Evolutionary conservation across 35 echinoderm and acorn worm species (phyloP).

Genomic region (Heliocidaris erythrogramma): DNA sequence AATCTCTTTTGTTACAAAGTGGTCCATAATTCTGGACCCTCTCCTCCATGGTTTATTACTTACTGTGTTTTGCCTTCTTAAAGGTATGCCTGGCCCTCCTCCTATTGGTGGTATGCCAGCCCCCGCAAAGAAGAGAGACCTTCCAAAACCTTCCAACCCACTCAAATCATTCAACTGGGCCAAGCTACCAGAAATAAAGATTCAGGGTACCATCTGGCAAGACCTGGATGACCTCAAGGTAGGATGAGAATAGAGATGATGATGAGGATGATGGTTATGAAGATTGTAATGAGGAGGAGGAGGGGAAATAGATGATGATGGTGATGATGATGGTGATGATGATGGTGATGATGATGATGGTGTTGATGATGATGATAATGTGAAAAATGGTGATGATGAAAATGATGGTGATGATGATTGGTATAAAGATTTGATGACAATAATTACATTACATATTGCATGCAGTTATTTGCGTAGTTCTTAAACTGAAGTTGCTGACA

Average conservation of each 20-base stretch:
- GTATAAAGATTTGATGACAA: too few relatives aligned
- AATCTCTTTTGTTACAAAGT: too few relatives aligned
- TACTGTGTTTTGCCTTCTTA: too few relatives aligned
- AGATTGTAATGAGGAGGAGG: neutral
- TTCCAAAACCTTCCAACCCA: slow-evolving; percentile 97
- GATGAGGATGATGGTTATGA: slow-evolving; percentile 27
- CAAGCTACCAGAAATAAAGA: slow-evolving; percentile 72
- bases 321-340: neutral
- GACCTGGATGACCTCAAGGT: slow-evolving; percentile 94
- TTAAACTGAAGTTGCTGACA: too few relatives aligned
- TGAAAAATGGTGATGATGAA: too few relatives aligned
- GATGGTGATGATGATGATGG: too few relatives aligned
- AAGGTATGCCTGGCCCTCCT: neutral
- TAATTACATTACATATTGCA: too few relatives aligned
- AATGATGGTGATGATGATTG: too few relatives aligned
- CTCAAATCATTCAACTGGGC: slow-evolving; percentile 99
- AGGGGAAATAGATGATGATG: neutral
- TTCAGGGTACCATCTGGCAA: slow-evolving; percentile 84
- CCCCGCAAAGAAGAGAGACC: slow-evolving; percentile 58
- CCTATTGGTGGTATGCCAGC: slow-evolving; percentile 28
- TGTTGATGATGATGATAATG: too few relatives aligned
- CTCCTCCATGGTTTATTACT: neutral
- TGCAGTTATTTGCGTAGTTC: too few relatives aligned
- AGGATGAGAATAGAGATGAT: neutral
- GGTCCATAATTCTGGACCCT: neutral